Evolutionary conservation across 2,797 vertebrate genomes (phyloP).

Genomic region (Peromyscus aztecus): DNA sequence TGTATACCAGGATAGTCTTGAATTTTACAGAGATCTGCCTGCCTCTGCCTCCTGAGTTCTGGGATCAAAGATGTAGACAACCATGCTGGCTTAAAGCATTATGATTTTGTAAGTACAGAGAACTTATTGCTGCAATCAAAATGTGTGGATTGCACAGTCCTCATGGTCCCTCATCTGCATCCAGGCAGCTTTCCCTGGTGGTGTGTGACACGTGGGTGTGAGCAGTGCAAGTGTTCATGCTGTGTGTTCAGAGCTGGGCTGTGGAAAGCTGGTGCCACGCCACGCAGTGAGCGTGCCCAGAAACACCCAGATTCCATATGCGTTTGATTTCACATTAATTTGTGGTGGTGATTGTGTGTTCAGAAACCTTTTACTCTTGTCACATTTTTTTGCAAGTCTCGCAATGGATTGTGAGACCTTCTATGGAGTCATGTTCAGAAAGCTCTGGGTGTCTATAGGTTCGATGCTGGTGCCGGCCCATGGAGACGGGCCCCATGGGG

Average conservation of each 20-base stretch:
- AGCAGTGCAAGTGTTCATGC: too few species aligned
- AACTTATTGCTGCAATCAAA: background rate
- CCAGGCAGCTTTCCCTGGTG: too few species aligned
- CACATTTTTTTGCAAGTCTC: too few species aligned
- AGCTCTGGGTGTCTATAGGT: background rate
- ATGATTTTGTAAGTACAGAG: background rate
- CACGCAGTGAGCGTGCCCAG: background rate
- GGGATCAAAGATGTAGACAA: background rate
- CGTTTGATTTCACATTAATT: background rate
- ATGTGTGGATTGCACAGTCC: too few species aligned
- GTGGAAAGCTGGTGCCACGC: too few species aligned
- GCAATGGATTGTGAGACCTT: background rate
- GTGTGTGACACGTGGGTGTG: background rate
- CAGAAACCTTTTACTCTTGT: background rate
- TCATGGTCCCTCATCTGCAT: background rate
- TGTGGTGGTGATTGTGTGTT: background rate
- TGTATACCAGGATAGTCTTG: background rate
- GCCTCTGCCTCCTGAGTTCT: background rate
- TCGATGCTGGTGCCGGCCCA: fast-evolving
- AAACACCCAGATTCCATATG: background rate
- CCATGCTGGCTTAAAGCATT: background rate
- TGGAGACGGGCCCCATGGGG: background rate
- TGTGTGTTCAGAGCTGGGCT: too few species aligned
- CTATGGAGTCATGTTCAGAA: background rate
- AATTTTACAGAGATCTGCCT: background rate